These are phyloP conservation scores for Upupa epops DNA, from an alignment of 2,113 vertebrate genomes.

Conservation along the genomic window DNA sequence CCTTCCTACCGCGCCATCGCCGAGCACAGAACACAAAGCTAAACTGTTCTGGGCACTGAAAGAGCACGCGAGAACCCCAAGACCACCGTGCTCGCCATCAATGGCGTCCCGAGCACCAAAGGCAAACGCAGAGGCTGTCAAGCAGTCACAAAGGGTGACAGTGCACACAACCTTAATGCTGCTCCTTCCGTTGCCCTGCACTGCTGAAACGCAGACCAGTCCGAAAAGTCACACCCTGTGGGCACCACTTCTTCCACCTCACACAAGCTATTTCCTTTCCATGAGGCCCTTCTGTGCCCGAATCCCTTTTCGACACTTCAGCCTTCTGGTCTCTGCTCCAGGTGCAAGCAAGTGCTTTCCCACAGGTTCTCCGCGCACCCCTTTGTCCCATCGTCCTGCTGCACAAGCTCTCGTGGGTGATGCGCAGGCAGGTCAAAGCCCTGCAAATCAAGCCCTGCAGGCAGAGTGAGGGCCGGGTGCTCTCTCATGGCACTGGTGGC, in stretches of 20 bases:
- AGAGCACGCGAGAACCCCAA: background rate
- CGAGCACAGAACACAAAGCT: constrained; percentile 14
- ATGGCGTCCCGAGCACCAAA: background rate
- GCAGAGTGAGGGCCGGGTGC: background rate
- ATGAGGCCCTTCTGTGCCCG: background rate
- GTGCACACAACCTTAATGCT: background rate
- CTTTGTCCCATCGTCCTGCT: background rate
- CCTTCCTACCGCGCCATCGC: background rate
- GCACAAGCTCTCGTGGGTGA: background rate
- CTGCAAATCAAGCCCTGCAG: background rate
- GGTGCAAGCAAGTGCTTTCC: background rate
- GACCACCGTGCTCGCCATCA: background rate
- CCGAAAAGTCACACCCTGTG: too few relatives aligned
- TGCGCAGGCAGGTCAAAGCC: background rate
- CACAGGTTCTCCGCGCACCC: background rate
- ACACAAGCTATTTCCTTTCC: background rate
- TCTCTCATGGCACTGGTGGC: background rate
- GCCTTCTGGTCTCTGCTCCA: background rate
- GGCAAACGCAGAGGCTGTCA: background rate
- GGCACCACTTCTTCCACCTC: too few relatives aligned
- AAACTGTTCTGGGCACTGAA: background rate
- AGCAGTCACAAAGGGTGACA: background rate
- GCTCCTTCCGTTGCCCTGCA: background rate
- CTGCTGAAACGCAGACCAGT: background rate
- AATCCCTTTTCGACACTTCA: background rate